Evolutionary conservation across 2,797 vertebrate species (phyloP).

Genomic region (Tapirus indicus): DNA sequence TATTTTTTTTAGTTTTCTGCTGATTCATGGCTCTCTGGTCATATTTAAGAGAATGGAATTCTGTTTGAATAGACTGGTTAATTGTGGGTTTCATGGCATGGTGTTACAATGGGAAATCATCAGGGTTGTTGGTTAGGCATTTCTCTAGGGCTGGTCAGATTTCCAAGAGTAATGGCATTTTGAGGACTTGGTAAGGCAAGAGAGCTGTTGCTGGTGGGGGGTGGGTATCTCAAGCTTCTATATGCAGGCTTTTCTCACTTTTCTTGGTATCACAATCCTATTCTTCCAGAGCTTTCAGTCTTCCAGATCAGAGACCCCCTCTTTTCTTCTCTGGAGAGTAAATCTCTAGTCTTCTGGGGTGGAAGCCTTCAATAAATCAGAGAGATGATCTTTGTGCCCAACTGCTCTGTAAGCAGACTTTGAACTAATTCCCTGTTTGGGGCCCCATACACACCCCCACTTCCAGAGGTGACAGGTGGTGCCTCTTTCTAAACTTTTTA

Average conservation of each 20-base stretch:
- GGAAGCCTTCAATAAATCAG: neutral
- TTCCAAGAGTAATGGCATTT: neutral
- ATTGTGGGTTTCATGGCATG: neutral
- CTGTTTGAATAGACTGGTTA: neutral
- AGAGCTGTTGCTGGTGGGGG: neutral
- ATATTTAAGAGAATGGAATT: neutral
- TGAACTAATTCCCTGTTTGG: neutral
- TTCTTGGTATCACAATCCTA: neutral
- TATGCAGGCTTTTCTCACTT: neutral
- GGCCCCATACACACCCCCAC: neutral
- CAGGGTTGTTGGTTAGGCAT: neutral
- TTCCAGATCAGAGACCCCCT: neutral
- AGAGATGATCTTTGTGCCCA: neutral
- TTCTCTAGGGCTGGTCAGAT: neutral
- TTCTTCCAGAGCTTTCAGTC: neutral
- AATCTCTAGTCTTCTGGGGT: neutral
- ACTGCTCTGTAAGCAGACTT: neutral
- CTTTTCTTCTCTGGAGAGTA: neutral
- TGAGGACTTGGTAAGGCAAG: neutral
- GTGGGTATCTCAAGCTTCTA: neutral
- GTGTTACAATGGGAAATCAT: neutral
- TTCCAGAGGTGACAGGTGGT: neutral
- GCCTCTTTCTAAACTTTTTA: neutral
- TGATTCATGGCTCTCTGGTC: neutral
- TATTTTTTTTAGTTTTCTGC: neutral